phyloP scores from a whole-genome alignment of 2,797 vertebrate species.

The Acanthiza pusilla region DNA sequence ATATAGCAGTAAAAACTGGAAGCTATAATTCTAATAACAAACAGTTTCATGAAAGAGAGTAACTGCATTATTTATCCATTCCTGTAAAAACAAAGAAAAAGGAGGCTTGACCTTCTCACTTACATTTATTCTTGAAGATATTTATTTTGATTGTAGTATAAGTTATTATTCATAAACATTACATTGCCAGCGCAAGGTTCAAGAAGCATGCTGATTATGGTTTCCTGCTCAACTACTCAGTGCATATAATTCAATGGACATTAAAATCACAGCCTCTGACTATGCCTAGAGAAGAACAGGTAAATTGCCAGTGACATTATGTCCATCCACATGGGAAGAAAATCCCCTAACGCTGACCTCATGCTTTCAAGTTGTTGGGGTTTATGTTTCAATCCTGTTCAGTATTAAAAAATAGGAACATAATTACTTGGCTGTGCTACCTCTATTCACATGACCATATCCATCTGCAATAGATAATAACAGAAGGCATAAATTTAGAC shows the following conservation, averaged over 20 bases:
- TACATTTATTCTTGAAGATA: neutral
- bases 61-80: neutral
- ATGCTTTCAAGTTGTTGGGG: neutral
- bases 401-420: neutral
- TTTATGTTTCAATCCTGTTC: neutral
- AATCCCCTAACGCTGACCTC: neutral
- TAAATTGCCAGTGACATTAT: neutral
- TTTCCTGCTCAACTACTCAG: neutral
- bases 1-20: neutral
- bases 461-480: neutral
- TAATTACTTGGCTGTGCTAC: neutral
- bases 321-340: neutral
- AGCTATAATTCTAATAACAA: neutral
- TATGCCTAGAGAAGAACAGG: neutral
- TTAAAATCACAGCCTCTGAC: neutral
- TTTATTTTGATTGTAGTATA: slow-evolving; percentile 13
- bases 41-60: neutral
- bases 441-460: neutral
- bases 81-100: slow-evolving; percentile 37
- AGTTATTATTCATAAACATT: slow-evolving; percentile 11
- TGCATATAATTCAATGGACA: neutral
- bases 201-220: neutral
- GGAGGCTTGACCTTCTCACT: neutral
- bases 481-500: neutral
- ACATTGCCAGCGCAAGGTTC: neutral